Evolutionary conservation across 2,113 vertebrate species (phyloP), one percentile per base, ranked within the genome.

Genomic region (Daboia siamensis): DNA sequence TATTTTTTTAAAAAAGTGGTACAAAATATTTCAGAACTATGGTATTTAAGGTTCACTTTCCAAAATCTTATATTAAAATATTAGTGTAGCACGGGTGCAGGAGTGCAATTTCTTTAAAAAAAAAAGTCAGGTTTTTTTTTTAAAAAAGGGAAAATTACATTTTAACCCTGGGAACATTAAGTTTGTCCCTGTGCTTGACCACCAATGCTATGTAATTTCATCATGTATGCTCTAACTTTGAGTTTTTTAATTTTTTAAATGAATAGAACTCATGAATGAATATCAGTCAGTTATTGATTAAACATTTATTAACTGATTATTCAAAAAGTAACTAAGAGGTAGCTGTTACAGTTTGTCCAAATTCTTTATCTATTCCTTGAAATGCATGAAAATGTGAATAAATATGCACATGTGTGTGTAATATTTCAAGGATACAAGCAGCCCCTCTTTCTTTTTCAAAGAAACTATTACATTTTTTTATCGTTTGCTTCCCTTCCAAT

Each of bases 201-300:
- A 91, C 86, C 11, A 26, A 92, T 95, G 74, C 29, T 29, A 61
- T 95, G 39, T 94, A 97, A 96, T 85, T 96, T 95, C 95, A 96
- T 91, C 94, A 97, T 89, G 96, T 56, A 29, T 91, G 54, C 64
- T 5, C 54, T 86, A 93, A 21, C 56, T 57, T 93, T 51, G 44
- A 11, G 3, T 93, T 96, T 87, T 95, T 95, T 90, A 96, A 93
- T 94, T 93, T 96, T 96, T 51, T 96, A 94, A 95, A 39, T 91
- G 91, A 95, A 96, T 93, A 91, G 12, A 92, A 95, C 96, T 94
- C 90, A 95, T 93, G 61, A 96, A 95, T 95, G 96, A 95, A 96
- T 95, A 96, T 96, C 94, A 95, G 21, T 69, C 8, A 94, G 21
- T 48, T 93, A 90, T 29, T 92, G 69, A 96, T 97, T 95, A 96